phyloP scores from a whole-genome alignment of 2,888 invertebrate genomes.

The Caenorhabditis panamensis region DNA sequence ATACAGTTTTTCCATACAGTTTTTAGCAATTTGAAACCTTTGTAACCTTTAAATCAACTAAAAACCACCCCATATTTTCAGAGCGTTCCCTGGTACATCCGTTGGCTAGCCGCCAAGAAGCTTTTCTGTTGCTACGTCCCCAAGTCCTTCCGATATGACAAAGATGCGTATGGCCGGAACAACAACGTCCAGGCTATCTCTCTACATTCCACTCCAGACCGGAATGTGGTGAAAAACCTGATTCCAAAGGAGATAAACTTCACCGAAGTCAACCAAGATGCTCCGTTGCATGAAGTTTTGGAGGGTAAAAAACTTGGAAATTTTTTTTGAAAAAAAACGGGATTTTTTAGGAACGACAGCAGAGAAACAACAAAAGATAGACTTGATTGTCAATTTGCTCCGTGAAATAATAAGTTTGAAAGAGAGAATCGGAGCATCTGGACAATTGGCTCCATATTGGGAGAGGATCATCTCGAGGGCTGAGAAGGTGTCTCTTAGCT shows the following conservation, averaged over 20 bases:
- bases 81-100: slow-evolving; percentile 76
- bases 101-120: slow-evolving; percentile 78
- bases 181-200: slow-evolving; percentile 74
- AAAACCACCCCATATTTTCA: too few relatives aligned
- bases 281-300: slow-evolving; percentile 69
- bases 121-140: slow-evolving; percentile 80
- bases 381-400: slow-evolving; percentile 59
- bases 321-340: background rate
- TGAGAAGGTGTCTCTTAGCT: slow-evolving; percentile 75
- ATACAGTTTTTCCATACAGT: too few relatives aligned
- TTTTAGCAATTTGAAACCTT: too few relatives aligned
- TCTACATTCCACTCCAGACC: slow-evolving; percentile 74
- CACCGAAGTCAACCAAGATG: slow-evolving; percentile 76
- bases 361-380: slow-evolving; percentile 64
- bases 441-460: slow-evolving; percentile 73
- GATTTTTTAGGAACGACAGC: slow-evolving; percentile 25
- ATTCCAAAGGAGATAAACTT: slow-evolving; percentile 80
- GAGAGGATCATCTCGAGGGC: slow-evolving; percentile 76
- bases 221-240: slow-evolving; percentile 71
- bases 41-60: too few relatives aligned
- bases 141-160: slow-evolving; percentile 71
- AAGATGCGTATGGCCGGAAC: slow-evolving; percentile 68
- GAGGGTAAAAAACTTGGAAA: slow-evolving; percentile 41
- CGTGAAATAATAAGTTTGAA: slow-evolving; percentile 66
- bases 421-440: slow-evolving; percentile 46